Conservation (phyloP, 2,113 vertebrate genomes). For the Neogobius melanostomus region DNA sequence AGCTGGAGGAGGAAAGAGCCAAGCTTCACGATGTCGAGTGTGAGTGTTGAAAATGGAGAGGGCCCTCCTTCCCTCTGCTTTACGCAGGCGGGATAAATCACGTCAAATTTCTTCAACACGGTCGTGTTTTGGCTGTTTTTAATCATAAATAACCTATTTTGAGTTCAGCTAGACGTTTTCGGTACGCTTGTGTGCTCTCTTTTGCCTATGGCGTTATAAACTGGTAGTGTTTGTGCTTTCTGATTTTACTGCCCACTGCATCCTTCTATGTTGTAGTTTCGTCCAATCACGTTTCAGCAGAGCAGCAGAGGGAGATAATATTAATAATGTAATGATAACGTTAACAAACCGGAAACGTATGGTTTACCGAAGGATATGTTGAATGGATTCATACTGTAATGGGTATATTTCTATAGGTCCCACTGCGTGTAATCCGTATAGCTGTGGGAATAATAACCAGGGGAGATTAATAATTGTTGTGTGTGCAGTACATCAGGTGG, state of each 20-base stretch:
- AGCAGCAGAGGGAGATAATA: not conserved
- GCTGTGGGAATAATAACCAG: constrained; percentile 14
- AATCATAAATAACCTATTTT: not conserved
- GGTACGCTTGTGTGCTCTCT: not conserved
- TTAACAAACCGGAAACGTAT: not conserved
- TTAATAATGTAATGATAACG: not conserved
- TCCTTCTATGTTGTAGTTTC: constrained; percentile 6
- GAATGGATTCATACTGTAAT: not conserved
- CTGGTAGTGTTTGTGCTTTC: constrained; percentile 42
- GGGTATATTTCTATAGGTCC: constrained; percentile 6
- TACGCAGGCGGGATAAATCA: constrained; percentile 13
- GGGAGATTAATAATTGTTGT: constrained; percentile 13
- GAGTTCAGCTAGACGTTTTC: not conserved
- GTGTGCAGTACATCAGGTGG: constrained; percentile 92
- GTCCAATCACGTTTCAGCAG: constrained; percentile 15
- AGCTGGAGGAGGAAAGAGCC: constrained; percentile 95
- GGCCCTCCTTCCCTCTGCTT: constrained; percentile 38
- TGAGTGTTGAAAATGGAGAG: constrained; percentile 79
- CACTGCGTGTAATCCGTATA: constrained; percentile 32
- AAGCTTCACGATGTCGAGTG: constrained; percentile 98
- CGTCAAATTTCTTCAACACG: not conserved
- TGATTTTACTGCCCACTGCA: constrained; percentile 38
- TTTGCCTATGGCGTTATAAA: constrained; percentile 4
- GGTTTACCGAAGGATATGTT: not conserved
- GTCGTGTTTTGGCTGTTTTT: not conserved